Percentiles rank a stretch among this genome's conserved stretches.
These are phyloP conservation scores for Ganaspis brasiliensis DNA, from an alignment of 2,888 invertebrate genomes.

Conservation along the genomic window DNA sequence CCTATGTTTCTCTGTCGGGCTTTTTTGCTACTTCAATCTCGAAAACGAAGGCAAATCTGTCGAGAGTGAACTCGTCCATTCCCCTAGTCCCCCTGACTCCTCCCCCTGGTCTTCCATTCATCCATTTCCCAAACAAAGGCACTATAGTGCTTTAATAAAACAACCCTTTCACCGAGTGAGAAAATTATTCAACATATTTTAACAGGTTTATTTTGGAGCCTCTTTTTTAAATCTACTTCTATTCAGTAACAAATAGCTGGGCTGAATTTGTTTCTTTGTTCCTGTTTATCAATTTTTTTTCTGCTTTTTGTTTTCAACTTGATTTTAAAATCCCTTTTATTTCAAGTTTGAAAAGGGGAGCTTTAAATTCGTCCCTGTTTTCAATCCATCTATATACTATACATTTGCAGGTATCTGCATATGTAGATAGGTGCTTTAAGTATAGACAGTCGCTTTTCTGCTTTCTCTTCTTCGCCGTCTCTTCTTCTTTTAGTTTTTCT, in stretches of 20 bases:
- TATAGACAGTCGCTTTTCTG: slow-evolving; percentile 50
- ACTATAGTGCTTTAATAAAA: slow-evolving; percentile 11
- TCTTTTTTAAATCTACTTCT: neutral
- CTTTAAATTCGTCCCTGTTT: slow-evolving; percentile 23
- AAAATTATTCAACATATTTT: neutral
- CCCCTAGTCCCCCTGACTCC: neutral
- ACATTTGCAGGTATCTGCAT: too few relatives aligned
- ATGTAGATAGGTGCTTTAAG: slow-evolving; percentile 51
- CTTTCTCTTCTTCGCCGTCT: slow-evolving; percentile 59
- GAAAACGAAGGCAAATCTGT: slow-evolving; percentile 30
- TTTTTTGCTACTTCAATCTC: slow-evolving; percentile 40
- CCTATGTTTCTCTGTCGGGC: slow-evolving; percentile 31
- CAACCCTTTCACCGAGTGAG: neutral
- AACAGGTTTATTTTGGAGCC: neutral
- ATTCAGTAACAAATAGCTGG: neutral
- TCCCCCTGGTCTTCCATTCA: neutral
- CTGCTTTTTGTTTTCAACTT: neutral
- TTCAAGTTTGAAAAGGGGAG: neutral
- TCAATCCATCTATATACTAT: slow-evolving; percentile 16
- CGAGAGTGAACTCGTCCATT: slow-evolving; percentile 16
- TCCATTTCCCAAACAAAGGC: slow-evolving; percentile 12
- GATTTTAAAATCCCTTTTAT: neutral
- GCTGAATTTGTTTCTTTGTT: too few relatives aligned
- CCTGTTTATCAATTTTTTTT: too few relatives aligned
- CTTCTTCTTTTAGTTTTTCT: slow-evolving; percentile 53